Conservation (phyloP, 1,140 invertebrate genomes). For the Spodoptera frugiperda region DNA sequence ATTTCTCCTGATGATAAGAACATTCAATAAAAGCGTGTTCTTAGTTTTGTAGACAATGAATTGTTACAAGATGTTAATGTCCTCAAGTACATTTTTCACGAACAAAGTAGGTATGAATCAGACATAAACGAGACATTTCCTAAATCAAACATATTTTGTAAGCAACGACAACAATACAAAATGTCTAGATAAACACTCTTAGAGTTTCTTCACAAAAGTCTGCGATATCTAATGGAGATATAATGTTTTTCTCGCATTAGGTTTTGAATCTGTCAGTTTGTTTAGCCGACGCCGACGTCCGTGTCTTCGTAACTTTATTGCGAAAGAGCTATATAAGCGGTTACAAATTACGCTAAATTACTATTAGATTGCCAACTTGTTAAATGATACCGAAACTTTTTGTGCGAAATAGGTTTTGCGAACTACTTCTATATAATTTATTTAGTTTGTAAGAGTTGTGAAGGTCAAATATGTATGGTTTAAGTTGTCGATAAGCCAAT, state of each 20-base stretch:
- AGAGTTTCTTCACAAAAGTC: neutral
- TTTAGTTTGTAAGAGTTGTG: neutral
- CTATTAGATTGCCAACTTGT: constrained; percentile 14
- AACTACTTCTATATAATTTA: neutral
- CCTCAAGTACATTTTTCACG: too few relatives aligned
- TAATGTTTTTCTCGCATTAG: constrained; percentile 1
- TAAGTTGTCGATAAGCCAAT: neutral
- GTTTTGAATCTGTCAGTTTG: neutral
- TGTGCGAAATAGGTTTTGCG: neutral
- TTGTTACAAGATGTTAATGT: too few relatives aligned
- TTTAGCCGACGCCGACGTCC: neutral
- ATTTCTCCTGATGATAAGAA: too few relatives aligned
- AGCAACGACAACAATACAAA: too few relatives aligned
- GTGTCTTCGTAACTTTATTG: constrained; percentile 7
- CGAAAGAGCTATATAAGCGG: constrained; percentile 16
- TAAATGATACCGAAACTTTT: constrained; percentile 17
- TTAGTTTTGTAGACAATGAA: too few relatives aligned
- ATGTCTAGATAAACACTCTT: neutral
- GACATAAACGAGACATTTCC: too few relatives aligned
- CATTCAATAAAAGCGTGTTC: too few relatives aligned
- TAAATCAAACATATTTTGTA: too few relatives aligned
- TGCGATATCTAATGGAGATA: neutral
- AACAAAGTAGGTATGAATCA: too few relatives aligned
- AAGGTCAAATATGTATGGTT: neutral
- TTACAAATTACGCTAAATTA: constrained; percentile 26